Base-by-base conservation (phyloP, 2,888 invertebrate species). In the Theretra japonica region DNA sequence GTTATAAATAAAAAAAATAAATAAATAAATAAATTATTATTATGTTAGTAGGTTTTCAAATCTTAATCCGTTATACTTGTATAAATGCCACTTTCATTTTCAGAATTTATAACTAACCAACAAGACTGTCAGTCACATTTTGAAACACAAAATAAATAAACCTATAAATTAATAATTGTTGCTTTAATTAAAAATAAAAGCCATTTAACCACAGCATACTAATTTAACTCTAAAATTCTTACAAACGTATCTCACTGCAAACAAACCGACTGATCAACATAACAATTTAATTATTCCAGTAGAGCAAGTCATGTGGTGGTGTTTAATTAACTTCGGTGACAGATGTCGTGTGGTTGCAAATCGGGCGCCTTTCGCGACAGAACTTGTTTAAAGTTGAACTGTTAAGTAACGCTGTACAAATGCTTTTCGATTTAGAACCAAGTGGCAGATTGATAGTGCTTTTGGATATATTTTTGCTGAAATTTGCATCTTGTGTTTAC, bases 261-360 rank as follows among this genome's bases (percentile, higher is more conserved):
- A 50, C 15, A 50, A 23, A 69, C 33, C 30, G 28, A 65, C 68
- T 68, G 68, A 68, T 68, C 68, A 68, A 28, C 53, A 68, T 68
- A 68, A 53, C 68, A 50, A 59, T 50, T 70, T 70, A 70, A 59
- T 70, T 70, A 70, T 48, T 59, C 59, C 58, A 48, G 41, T 59
- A 48, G 33, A 59, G 60, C 25, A 58, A n/a, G 58, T 25, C 70
- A 59, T 59, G 70, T 70, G 70, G 58, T 41, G 59, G 41, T n/a
- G 58, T 59, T 48, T 70, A 70, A 70, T 70, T 70, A 70, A 70
- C 48, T 70, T 48, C 19, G n/a, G 59, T 70, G 70, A 70, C 70
- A 70, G 70, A 70, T 70, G 70, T 70, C 70, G 70, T 25, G 50
- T 70, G 41, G 50, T 62, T 68, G 68, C 48, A 17, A 28, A 69